Evolutionary conservation across 2,113 vertebrate genomes (phyloP).

Genomic region (Phyllostomus hastatus): DNA sequence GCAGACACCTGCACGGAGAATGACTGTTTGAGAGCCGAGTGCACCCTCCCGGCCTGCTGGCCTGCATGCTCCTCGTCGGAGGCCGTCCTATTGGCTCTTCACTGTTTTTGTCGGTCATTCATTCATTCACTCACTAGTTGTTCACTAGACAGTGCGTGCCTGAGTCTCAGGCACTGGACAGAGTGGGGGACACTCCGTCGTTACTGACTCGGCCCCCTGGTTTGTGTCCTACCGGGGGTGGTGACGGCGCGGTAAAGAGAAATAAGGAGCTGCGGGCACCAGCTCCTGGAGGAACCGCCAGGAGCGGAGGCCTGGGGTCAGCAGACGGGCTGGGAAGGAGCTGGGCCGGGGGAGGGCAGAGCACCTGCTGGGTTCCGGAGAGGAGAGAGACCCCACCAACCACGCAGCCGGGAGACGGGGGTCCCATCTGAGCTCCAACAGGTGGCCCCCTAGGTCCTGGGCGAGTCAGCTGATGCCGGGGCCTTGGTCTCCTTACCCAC

Average conservation of each 20-base stretch:
- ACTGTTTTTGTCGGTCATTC: not conserved
- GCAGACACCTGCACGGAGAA: not conserved
- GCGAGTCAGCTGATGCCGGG: not conserved
- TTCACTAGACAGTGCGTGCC: no score
- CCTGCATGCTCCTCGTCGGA: fast-evolving
- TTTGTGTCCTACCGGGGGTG: not conserved
- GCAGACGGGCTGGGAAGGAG: no score
- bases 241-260: not conserved
- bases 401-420: not conserved
- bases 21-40: not conserved
- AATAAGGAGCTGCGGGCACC: fast-evolving
- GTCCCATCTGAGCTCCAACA: not conserved
- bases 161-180: fast-evolving
- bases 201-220: not conserved
- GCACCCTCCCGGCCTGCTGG: not conserved
- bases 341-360: not conserved
- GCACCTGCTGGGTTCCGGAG: not conserved
- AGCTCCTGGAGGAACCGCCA: fast-evolving
- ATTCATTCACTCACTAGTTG: not conserved
- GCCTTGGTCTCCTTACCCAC: not conserved
- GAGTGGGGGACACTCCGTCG: fast-evolving
- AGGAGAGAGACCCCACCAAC: not conserved
- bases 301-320: not conserved
- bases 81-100: not conserved
- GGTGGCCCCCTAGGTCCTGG: not conserved